Percentiles rank a stretch among this genome's conserved stretches.
These are phyloP conservation scores for Madoqua kirkii DNA, from an alignment of 2,113 vertebrate genomes.

Conservation along the genomic window DNA sequence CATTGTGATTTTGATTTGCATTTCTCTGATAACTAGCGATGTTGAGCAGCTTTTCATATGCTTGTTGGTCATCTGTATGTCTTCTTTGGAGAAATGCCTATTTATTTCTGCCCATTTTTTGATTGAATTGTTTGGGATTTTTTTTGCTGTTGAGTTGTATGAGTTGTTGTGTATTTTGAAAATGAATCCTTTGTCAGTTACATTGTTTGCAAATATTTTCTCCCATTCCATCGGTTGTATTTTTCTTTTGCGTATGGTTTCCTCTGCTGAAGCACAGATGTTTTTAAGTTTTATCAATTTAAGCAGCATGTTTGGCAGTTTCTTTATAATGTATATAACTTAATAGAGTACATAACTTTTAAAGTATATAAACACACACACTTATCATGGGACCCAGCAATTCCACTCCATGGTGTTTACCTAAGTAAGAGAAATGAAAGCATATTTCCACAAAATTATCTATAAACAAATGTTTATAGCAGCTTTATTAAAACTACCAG, in stretches of 20 bases:
- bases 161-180: background rate
- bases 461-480: background rate
- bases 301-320: background rate
- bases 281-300: background rate
- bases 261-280: background rate
- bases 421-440: background rate
- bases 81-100: background rate
- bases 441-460: background rate
- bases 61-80: background rate
- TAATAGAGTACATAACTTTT: background rate
- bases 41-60: background rate
- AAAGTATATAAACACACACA: background rate
- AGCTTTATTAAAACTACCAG: background rate
- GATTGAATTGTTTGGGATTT: background rate
- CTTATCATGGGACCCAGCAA: background rate
- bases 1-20: background rate
- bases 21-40: background rate
- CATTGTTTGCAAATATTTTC: background rate
- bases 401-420: background rate
- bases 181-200: background rate
- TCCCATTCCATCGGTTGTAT: background rate
- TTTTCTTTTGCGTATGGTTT: background rate
- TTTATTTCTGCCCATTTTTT: background rate
- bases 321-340: background rate
- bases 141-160: background rate